These are phyloP conservation scores for Eupithecia vulgata DNA, from an alignment of 2,888 invertebrate genomes.

Conservation along the genomic window DNA sequence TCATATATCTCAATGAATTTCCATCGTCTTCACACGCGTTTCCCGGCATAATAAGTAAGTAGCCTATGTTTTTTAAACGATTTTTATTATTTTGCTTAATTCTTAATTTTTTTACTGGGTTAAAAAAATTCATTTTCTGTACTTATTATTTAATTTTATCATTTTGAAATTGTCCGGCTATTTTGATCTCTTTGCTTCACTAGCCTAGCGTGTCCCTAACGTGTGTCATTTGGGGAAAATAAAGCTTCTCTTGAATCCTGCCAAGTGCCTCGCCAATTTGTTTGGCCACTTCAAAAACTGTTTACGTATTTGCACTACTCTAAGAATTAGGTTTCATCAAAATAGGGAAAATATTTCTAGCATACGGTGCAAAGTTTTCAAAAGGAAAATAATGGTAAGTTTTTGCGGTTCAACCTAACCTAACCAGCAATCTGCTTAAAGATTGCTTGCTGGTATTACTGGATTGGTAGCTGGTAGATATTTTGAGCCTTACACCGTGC, in stretches of 20 bases:
- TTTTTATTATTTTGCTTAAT: background rate
- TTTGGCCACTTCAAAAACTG: constrained; percentile 72
- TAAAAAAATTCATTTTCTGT: background rate
- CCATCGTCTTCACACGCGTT: background rate
- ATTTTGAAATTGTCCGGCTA: constrained; percentile 8
- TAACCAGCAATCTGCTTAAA: no score
- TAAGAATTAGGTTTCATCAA: constrained; percentile 49
- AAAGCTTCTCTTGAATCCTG: constrained; percentile 66
- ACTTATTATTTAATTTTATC: background rate
- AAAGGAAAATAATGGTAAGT: background rate
- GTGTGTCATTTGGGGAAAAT: constrained; percentile 71
- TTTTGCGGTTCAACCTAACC: no score
- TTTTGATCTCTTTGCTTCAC: constrained; percentile 10
- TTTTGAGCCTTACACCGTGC: no score
- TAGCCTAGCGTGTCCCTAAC: constrained; percentile 43
- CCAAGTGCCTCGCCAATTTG: constrained; percentile 73
- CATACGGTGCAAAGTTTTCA: background rate
- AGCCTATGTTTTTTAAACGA: background rate
- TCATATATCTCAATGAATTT: background rate
- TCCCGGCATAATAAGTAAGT: background rate
- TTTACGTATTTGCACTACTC: constrained; percentile 51
- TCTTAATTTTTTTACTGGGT: background rate
- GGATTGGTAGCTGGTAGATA: no score
- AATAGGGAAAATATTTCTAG: constrained; percentile 32
- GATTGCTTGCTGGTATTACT: no score